Percentiles rank a stretch among this genome's conserved stretches.
Conservation (phyloP, 2,888 invertebrate genomes). For the Phlogophora meticulosa region DNA sequence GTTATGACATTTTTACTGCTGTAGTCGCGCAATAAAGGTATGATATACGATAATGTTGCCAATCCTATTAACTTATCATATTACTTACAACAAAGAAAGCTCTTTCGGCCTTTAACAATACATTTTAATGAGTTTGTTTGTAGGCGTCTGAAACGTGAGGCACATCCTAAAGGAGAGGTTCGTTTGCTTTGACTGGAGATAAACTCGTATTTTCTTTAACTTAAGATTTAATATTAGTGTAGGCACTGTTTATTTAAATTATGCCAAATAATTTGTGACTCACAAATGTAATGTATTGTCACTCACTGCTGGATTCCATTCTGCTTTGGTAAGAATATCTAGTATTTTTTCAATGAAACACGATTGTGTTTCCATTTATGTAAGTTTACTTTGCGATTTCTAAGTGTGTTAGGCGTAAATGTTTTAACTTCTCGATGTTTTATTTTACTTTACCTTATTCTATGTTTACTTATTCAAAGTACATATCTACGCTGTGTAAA, state of each 20-base stretch:
- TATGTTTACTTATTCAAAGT: constrained; percentile 27
- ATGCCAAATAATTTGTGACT: constrained; percentile 49
- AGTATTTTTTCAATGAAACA: constrained; percentile 50
- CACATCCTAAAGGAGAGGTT: constrained; percentile 29
- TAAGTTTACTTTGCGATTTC: constrained; percentile 53
- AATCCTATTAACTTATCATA: constrained; percentile 55
- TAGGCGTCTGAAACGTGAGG: constrained; percentile 59
- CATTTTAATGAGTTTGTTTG: constrained; percentile 61
- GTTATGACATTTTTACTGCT: constrained; percentile 52
- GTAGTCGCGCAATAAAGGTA: constrained; percentile 52
- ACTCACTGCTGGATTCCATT: constrained; percentile 35
- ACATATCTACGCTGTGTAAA: constrained; percentile 14
- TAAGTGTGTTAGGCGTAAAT: constrained; percentile 35
- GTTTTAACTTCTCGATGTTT: constrained; percentile 33
- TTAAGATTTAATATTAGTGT: constrained; percentile 38
- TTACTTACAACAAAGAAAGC: constrained; percentile 56
- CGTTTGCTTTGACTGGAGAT: constrained; percentile 37
- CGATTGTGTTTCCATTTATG: constrained; percentile 46
- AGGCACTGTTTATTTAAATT: constrained; percentile 49
- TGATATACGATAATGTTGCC: constrained; percentile 58
- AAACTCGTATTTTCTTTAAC: constrained; percentile 40
- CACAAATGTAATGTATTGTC: constrained; percentile 38
- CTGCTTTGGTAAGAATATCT: constrained; percentile 40
- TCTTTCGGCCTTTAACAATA: constrained; percentile 52
- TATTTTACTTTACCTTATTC: constrained; percentile 38